A percentile compares a stretch with the other conserved stretches of the same genome.
phyloP scores from a whole-genome alignment of 2,888 invertebrate species.

The Lysandra coridon region DNA sequence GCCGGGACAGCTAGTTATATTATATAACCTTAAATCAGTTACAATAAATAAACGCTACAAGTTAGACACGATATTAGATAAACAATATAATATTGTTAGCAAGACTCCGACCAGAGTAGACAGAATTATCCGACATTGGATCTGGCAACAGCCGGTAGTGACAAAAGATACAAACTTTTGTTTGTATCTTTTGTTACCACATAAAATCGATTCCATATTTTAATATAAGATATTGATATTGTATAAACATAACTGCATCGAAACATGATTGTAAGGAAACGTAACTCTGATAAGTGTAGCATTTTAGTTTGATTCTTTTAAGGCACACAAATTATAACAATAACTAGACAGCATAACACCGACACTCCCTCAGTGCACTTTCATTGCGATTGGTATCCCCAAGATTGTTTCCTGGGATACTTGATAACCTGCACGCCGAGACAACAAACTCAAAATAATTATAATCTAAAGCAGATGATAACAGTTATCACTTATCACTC shows the following conservation, averaged over 20 bases:
- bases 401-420: no score
- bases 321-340: no score
- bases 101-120: background rate
- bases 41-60: background rate
- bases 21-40: background rate
- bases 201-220: background rate
- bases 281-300: background rate
- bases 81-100: slow-evolving; percentile 1
- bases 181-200: background rate
- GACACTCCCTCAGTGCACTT: no score
- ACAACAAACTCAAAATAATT: no score
- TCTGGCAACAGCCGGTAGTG: background rate
- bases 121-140: background rate
- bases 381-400: no score
- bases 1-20: no score
- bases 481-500: no score
- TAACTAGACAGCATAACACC: no score
- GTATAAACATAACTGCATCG: background rate
- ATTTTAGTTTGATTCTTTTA: no score
- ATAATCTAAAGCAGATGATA: no score
- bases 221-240: background rate
- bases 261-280: background rate
- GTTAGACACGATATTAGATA: background rate
- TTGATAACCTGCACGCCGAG: no score
- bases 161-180: slow-evolving; percentile 10